These are phyloP conservation scores for Anoplophora glabripennis DNA, from an alignment of 1,140 invertebrate genomes.

Conservation along the genomic window DNA sequence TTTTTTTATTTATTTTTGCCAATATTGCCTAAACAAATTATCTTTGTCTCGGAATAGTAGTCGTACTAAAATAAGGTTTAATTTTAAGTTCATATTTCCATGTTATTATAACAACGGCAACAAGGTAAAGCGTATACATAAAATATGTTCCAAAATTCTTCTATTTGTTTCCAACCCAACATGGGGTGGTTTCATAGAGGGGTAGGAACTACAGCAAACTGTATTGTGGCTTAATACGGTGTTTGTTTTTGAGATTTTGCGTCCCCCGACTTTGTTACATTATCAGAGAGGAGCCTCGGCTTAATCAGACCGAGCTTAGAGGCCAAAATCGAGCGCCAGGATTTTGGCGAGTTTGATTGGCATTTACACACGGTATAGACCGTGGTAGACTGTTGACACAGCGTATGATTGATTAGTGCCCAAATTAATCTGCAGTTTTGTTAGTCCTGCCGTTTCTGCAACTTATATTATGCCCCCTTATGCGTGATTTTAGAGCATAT, in stretches of 20 bases:
- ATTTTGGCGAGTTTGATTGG: conserved; percentile 17
- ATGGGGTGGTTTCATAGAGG: conserved; percentile 9
- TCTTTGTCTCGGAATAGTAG: no score
- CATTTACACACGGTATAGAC: conserved; percentile 23
- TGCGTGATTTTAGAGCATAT: background rate
- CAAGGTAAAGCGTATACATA: conserved; percentile 6
- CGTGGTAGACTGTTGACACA: conserved; percentile 31
- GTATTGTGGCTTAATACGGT: conserved; percentile 30
- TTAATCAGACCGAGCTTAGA: conserved; percentile 4
- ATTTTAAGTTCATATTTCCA: conserved; percentile 6
- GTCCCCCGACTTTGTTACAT: conserved; percentile 25
- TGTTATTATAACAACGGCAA: conserved; percentile 16
- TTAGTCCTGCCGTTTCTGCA: background rate
- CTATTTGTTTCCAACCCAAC: no score
- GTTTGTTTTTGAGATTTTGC: conserved; percentile 38
- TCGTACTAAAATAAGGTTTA: no score
- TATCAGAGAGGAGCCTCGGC: conserved; percentile 12
- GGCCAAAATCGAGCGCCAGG: no score
- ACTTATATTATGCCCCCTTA: background rate
- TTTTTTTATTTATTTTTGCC: no score
- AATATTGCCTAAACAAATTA: no score
- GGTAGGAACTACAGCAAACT: conserved; percentile 16
- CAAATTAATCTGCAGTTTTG: conserved; percentile 29
- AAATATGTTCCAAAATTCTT: no score
- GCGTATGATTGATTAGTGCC: conserved; percentile 32